phyloP scores from a whole-genome alignment of 2,113 vertebrate genomes.

The Sisor rabdophorus region DNA sequence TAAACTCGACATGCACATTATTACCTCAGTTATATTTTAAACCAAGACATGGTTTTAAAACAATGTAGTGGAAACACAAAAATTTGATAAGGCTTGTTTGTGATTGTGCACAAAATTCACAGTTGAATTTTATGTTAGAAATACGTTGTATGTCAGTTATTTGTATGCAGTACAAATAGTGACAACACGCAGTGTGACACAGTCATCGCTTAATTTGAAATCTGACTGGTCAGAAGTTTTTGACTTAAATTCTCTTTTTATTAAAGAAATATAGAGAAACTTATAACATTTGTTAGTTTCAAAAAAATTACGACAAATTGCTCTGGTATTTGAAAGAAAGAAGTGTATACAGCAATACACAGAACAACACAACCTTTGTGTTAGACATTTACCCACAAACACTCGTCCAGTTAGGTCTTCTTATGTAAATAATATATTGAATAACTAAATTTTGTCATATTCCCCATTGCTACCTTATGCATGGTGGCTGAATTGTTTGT shows the following conservation, averaged over 20 bases:
- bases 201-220: background rate
- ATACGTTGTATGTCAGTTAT: too few species aligned
- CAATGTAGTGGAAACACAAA: too few species aligned
- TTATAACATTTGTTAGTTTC: too few species aligned
- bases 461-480: background rate
- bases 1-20: background rate
- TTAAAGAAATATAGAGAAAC: too few species aligned
- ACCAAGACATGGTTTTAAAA: too few species aligned
- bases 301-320: too few species aligned
- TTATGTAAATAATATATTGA: background rate
- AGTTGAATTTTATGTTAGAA: too few species aligned
- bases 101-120: too few species aligned
- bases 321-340: too few species aligned
- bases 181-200: background rate
- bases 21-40: too few species aligned
- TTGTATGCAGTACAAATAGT: background rate
- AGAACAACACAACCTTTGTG: background rate
- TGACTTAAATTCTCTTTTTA: background rate
- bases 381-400: background rate
- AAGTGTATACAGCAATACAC: too few species aligned
- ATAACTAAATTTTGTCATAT: background rate
- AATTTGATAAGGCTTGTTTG: too few species aligned
- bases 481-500: background rate
- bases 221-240: background rate
- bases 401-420: background rate